Percentiles rank a stretch among this genome's conserved stretches.
Evolutionary conservation across 2,113 vertebrate genomes (phyloP).

Genomic region (Leucoraja erinaceus): DNA sequence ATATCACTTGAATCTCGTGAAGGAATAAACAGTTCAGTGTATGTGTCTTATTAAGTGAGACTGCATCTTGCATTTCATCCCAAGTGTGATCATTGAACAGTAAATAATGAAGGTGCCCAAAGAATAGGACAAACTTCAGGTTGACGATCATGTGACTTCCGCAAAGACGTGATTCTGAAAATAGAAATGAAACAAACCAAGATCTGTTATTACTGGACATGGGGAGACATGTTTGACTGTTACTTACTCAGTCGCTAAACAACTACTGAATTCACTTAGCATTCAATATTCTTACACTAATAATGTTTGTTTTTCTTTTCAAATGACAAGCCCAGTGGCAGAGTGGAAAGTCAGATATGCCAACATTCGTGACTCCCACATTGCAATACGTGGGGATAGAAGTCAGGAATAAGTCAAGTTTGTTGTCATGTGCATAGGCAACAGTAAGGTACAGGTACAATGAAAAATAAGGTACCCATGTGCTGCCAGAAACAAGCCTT

Average conservation of each 20-base stretch:
- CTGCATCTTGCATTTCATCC: slow-evolving; percentile 54
- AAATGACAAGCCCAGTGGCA: too few relatives aligned
- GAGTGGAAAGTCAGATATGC: too few relatives aligned
- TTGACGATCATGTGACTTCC: slow-evolving; percentile 97
- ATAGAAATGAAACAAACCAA: slow-evolving; percentile 41
- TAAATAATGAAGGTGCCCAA: slow-evolving; percentile 89
- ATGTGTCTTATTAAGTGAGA: slow-evolving; percentile 35
- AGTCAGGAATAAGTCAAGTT: too few relatives aligned
- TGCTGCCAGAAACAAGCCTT: too few relatives aligned
- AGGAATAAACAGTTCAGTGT: slow-evolving; percentile 26
- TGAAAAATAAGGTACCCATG: too few relatives aligned
- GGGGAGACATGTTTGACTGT: not conserved
- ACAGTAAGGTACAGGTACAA: too few relatives aligned
- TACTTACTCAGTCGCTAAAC: not conserved
- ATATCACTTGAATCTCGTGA: slow-evolving; percentile 30
- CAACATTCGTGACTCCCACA: too few relatives aligned
- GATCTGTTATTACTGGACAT: not conserved
- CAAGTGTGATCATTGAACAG: slow-evolving; percentile 68
- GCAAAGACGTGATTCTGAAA: slow-evolving; percentile 90
- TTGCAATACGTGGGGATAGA: too few relatives aligned
- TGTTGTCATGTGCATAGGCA: too few relatives aligned
- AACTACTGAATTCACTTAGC: not conserved
- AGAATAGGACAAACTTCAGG: slow-evolving; percentile 75
- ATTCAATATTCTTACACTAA: too few relatives aligned
- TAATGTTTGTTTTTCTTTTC: too few relatives aligned